Evolutionary conservation across 1,140 invertebrate genomes (phyloP).

Genomic region (Phymorhynchus buccinoides): DNA sequence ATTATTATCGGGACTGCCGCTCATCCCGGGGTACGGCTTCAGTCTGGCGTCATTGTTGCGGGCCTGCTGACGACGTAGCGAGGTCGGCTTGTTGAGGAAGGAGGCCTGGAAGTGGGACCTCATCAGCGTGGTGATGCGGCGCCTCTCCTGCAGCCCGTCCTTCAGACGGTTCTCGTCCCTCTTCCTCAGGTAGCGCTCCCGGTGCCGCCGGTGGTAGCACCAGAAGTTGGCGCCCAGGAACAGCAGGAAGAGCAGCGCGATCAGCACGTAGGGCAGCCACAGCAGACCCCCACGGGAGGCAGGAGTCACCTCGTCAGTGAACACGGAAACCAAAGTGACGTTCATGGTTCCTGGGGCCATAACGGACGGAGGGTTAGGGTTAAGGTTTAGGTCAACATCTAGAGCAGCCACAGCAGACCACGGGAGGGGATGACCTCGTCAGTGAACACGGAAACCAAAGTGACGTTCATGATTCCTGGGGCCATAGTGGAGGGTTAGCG

Average conservation of each 20-base stretch:
- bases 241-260: conserved; percentile 49
- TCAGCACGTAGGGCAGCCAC: conserved; percentile 51
- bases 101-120: conserved; percentile 37
- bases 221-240: conserved; percentile 54
- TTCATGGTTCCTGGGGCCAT: neutral
- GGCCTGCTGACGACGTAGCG: too few species aligned
- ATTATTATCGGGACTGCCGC: too few species aligned
- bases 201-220: conserved; percentile 52
- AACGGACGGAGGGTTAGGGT: too few species aligned
- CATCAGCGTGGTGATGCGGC: conserved; percentile 39
- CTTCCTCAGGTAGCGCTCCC: conserved; percentile 50
- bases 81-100: conserved; percentile 13
- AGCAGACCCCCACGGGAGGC: neutral
- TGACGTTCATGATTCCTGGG: too few species aligned
- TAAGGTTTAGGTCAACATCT: neutral
- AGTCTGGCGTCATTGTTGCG: too few species aligned
- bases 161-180: conserved; percentile 45
- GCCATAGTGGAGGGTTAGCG: too few species aligned
- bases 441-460: neutral
- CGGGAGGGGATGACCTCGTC: neutral
- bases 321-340: neutral
- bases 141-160: conserved; percentile 49
- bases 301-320: neutral
- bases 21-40: too few species aligned
- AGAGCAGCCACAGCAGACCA: neutral